These are phyloP conservation scores for Streptopelia turtur DNA, from an alignment of 2,797 vertebrate species.

Conservation along the genomic window DNA sequence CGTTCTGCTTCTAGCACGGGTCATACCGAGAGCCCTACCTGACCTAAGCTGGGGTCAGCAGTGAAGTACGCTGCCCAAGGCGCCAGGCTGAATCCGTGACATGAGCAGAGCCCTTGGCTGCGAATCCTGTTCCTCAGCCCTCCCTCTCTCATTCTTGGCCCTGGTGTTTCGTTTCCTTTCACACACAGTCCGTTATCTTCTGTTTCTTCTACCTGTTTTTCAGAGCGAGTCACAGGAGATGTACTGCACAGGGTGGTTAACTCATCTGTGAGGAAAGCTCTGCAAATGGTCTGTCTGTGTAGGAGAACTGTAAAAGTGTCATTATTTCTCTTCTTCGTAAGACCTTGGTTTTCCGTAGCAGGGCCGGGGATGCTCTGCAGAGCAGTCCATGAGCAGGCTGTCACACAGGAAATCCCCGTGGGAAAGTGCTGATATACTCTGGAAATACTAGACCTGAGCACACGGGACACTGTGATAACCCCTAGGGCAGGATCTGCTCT, in stretches of 20 bases:
- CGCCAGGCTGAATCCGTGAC: not conserved
- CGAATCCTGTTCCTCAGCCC: not conserved
- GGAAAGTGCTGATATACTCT: not conserved
- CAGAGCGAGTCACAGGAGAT: not conserved
- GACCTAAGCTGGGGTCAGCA: not conserved
- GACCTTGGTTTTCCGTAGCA: not conserved
- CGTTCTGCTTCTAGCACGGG: not conserved
- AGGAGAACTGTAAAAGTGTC: not conserved
- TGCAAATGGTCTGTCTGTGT: not conserved
- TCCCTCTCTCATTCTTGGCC: not conserved
- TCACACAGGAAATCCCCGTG: not conserved
- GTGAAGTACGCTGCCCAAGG: fast-evolving
- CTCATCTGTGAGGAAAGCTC: not conserved
- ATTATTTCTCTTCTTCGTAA: not conserved
- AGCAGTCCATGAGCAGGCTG: not conserved
- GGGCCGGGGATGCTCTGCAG: not conserved
- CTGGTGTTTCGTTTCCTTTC: not conserved
- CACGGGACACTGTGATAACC: not conserved
- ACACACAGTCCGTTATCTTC: not conserved
- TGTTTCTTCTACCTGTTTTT: not conserved
- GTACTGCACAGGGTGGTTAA: not conserved
- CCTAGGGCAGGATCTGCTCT: not conserved
- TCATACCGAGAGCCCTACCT: not conserved
- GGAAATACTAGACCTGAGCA: not conserved
- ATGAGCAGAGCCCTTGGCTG: not conserved